Conservation (phyloP, 2,888 invertebrate genomes). For the Dioctria rufipes region DNA sequence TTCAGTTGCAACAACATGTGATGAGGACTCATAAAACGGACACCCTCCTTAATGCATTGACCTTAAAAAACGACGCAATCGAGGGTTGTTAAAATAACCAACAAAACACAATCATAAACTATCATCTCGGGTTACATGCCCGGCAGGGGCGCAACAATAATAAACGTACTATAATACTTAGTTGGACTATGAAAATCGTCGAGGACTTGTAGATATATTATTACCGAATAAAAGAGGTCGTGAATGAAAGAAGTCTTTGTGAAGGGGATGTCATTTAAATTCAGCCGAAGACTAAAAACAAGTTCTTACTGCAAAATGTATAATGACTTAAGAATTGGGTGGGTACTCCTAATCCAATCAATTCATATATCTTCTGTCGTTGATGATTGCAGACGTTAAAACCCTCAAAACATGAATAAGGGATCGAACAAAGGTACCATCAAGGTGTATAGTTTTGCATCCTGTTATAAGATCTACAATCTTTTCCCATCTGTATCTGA, state of each 20-base stretch:
- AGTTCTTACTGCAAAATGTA: not conserved
- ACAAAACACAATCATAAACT: conserved; percentile 59
- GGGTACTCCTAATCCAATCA: conserved; percentile 42
- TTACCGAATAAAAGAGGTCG: conserved; percentile 4
- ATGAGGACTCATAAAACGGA: conserved; percentile 55
- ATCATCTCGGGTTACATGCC: conserved; percentile 61
- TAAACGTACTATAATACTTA: not conserved
- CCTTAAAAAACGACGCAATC: conserved; percentile 54
- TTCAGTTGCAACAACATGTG: conserved; percentile 40
- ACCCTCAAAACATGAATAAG: conserved; percentile 13
- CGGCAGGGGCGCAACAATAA: not conserved
- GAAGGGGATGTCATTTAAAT: not conserved
- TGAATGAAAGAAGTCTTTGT: not conserved
- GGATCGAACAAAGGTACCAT: not conserved
- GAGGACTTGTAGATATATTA: not conserved
- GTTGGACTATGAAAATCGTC: not conserved
- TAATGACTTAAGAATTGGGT: conserved; percentile 13
- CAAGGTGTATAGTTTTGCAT: not conserved
- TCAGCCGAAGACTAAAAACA: not conserved
- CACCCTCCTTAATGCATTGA: conserved; percentile 57
- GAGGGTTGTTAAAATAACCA: conserved; percentile 45
- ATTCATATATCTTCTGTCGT: not conserved
- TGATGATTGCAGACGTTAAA: conserved; percentile 3
- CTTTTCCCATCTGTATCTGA: not conserved
- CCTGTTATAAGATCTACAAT: conserved; percentile 3